phyloP scores from a whole-genome alignment of 2,113 vertebrate genomes.

The Natator depressus region DNA sequence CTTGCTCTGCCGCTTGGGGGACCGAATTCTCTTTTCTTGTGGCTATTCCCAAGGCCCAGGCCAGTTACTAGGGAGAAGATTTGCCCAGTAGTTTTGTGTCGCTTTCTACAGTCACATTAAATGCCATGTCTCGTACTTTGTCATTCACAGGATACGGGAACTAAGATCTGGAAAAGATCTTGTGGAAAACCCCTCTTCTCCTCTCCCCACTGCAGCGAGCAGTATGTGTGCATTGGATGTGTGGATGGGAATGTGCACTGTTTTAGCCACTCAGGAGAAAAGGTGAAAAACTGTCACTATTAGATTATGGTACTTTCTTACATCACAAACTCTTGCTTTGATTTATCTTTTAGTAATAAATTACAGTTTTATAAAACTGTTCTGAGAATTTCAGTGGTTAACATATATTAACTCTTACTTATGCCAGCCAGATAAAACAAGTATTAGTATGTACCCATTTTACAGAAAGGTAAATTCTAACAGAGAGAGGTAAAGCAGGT shows the following conservation, averaged over 20 bases:
- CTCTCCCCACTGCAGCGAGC: conserved; percentile 83
- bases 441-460: neutral
- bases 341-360: neutral
- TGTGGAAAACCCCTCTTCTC: conserved; percentile 91
- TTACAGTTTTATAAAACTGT: neutral
- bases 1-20: neutral
- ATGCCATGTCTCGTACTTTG: neutral
- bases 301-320: neutral
- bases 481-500: neutral
- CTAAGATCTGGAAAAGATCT: conserved; percentile 82
- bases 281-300: conserved; percentile 74
- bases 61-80: neutral
- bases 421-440: neutral
- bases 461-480: neutral
- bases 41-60: neutral
- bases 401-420: neutral
- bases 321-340: neutral
- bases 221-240: conserved; percentile 84
- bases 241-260: conserved; percentile 90
- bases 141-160: conserved; percentile 80
- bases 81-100: neutral
- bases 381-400: neutral
- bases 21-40: neutral
- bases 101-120: neutral
- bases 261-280: conserved; percentile 84